Evolutionary conservation across 2,888 invertebrate genomes (phyloP).

Genomic region (Morpho achilles): DNA sequence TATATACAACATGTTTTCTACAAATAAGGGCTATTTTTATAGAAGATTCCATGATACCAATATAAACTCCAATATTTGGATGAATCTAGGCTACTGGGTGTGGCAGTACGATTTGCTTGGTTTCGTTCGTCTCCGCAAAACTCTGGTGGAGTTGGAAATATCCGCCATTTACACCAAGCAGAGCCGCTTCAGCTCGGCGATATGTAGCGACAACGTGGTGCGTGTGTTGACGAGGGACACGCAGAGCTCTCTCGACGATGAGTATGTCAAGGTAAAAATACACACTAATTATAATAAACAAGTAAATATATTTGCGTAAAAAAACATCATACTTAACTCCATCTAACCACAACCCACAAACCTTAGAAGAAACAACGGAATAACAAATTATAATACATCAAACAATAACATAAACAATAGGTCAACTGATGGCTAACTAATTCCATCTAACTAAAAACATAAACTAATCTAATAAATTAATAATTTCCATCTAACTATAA

Average conservation of each 20-base stretch:
- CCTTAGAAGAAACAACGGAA: no score
- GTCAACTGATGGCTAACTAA: no score
- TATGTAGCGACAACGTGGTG: constrained; percentile 20
- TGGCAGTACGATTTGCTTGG: constrained; percentile 68
- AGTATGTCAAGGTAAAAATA: constrained; percentile 39
- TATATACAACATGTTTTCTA: no score
- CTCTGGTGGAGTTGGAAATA: constrained; percentile 46
- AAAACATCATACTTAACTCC: no score
- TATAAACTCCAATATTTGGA: neutral
- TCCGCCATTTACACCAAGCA: constrained; percentile 47
- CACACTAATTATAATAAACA: neutral
- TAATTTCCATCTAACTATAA: no score
- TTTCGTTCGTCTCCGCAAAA: constrained; percentile 54
- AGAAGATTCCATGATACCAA: neutral
- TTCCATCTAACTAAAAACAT: no score
- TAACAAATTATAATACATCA: no score
- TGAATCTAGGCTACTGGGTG: constrained; percentile 60
- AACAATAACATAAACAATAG: no score
- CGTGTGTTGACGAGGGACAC: constrained; percentile 34
- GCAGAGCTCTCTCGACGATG: constrained; percentile 24
- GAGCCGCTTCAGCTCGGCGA: constrained; percentile 24
- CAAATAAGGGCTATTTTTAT: no score
- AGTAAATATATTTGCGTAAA: neutral
- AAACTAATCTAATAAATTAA: no score
- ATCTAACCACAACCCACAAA: no score